Percentiles rank a stretch among this genome's conserved stretches.
Conservation (phyloP, 2,113 vertebrate genomes). For the Cromileptes altivelis region DNA sequence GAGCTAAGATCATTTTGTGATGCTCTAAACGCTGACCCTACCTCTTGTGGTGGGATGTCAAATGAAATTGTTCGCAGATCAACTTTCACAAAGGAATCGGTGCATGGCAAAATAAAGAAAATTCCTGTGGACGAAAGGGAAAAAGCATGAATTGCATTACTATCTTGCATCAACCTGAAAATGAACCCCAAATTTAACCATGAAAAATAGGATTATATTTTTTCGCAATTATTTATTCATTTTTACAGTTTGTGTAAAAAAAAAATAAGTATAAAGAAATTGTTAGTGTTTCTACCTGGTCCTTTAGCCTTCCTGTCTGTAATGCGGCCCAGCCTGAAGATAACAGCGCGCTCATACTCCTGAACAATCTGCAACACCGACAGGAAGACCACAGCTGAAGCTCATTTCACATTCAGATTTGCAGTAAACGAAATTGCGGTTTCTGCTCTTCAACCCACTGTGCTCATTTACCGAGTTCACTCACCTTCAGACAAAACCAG, state of each 20-base stretch:
- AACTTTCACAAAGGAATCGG: constrained; percentile 94
- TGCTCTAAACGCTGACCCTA: constrained; percentile 52
- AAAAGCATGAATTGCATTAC: neutral
- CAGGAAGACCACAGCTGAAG: neutral
- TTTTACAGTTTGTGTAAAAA: neutral
- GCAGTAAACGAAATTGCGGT: neutral
- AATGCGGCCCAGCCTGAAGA: constrained; percentile 91
- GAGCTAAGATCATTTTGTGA: neutral
- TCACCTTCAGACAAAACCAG: constrained; percentile 92
- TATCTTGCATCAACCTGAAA: neutral
- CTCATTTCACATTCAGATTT: neutral
- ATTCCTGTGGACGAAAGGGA: constrained; percentile 85
- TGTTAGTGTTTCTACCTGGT: constrained; percentile 84
- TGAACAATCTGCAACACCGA: constrained; percentile 86
- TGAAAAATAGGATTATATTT: too few relatives aligned
- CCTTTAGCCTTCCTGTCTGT: constrained; percentile 89
- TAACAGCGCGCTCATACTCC: constrained; percentile 92
- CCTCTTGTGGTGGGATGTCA: constrained; percentile 98
- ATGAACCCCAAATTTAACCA: too few relatives aligned
- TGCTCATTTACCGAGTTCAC: neutral
- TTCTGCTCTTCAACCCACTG: neutral
- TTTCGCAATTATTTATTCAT: too few relatives aligned
- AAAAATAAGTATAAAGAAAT: neutral
- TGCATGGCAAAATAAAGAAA: constrained; percentile 95
- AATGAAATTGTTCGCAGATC: constrained; percentile 98